Conservation (phyloP, 2,113 vertebrate species). For the Campylomormyrus numenius region DNA sequence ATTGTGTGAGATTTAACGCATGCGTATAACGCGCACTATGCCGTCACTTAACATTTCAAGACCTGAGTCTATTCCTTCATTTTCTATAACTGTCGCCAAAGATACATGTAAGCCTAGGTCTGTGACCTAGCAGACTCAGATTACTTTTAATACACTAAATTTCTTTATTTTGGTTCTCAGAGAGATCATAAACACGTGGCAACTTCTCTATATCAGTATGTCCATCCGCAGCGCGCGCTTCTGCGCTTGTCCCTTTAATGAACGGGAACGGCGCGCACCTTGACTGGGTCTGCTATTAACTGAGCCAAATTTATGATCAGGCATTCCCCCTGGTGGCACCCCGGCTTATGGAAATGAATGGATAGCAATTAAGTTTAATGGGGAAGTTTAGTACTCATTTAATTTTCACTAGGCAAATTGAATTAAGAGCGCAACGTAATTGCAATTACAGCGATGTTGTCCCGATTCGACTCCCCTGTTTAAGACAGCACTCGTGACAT, state of each 20-base stretch:
- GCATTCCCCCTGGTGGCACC: constrained; percentile 51
- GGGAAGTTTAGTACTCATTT: constrained; percentile 69
- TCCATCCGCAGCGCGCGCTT: background rate
- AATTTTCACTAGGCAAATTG: constrained; percentile 62
- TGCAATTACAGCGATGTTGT: constrained; percentile 55
- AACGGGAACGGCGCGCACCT: constrained; percentile 20
- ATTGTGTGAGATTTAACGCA: background rate
- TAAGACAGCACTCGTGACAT: constrained; percentile 16
- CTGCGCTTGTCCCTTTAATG: background rate
- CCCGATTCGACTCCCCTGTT: constrained; percentile 58
- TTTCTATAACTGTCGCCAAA: background rate
- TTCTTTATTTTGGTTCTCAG: background rate
- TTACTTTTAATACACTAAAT: background rate
- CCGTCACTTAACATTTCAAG: background rate
- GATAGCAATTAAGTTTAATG: constrained; percentile 76
- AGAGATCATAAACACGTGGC: background rate
- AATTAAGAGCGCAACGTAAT: constrained; percentile 68
- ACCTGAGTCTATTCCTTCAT: background rate
- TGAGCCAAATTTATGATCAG: constrained; percentile 31
- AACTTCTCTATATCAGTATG: background rate
- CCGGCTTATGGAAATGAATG: constrained; percentile 61
- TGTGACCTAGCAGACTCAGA: background rate
- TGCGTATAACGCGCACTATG: background rate
- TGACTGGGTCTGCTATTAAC: constrained; percentile 29
- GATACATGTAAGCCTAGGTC: background rate